These are phyloP conservation scores for Bombus confusus DNA, from an alignment of 1,140 invertebrate genomes.

Conservation along the genomic window DNA sequence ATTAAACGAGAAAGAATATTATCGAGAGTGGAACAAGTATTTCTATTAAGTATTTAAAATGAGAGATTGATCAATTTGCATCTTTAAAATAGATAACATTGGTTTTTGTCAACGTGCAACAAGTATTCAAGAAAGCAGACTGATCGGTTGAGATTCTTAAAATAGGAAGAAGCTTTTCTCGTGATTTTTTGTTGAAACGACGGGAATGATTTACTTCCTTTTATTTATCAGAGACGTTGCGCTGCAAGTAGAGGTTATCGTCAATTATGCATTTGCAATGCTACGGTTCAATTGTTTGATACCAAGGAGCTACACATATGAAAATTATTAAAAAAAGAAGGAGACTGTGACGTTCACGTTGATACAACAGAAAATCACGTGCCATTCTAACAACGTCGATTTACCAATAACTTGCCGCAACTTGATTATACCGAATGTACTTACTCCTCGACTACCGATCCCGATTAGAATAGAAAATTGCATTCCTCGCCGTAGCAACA, in stretches of 20 bases:
- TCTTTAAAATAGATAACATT: neutral
- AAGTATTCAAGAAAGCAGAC: neutral
- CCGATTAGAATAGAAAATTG: neutral
- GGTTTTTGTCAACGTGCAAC: neutral
- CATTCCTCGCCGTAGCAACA: neutral
- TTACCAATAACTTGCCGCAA: constrained; percentile 3
- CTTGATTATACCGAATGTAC: neutral
- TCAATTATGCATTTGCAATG: constrained; percentile 12
- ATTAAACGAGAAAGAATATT: neutral
- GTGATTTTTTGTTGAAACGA: neutral
- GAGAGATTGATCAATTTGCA: neutral
- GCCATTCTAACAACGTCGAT: neutral
- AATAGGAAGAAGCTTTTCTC: neutral
- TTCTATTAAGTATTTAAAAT: neutral
- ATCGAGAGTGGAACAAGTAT: neutral
- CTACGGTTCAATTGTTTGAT: neutral
- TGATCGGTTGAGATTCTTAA: neutral
- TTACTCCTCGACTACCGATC: neutral
- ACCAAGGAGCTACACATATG: neutral
- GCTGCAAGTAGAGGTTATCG: neutral
- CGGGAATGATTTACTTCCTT: constrained; percentile 30
- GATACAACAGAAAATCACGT: constrained; percentile 14
- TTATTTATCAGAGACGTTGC: constrained; percentile 3
- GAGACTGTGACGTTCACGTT: neutral
- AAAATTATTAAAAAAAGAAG: neutral